Conservation (phyloP, 2,797 vertebrate genomes). For the Cetoscarus ocellatus region DNA sequence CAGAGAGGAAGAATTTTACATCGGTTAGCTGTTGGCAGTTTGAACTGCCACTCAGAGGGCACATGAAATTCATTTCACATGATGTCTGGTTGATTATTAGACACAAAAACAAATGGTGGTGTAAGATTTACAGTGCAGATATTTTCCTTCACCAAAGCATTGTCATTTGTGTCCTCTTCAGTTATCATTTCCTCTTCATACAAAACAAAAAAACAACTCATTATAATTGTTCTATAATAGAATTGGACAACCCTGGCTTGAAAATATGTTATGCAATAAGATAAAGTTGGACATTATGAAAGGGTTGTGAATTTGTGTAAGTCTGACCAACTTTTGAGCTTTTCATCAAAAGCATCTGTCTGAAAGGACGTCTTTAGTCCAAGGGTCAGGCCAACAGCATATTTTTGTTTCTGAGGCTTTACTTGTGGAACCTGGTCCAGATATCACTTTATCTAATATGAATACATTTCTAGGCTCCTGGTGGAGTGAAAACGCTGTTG, state of each 20-base stretch:
- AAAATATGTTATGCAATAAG: constrained; percentile 8
- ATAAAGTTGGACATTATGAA: not conserved
- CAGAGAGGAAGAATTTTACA: constrained; percentile 50
- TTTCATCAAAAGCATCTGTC: not conserved
- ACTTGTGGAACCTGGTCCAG: no score
- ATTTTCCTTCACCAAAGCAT: constrained; percentile 24
- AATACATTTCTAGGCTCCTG: no score
- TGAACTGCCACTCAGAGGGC: constrained; percentile 31
- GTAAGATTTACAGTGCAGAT: constrained; percentile 37
- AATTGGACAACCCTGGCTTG: constrained; percentile 18
- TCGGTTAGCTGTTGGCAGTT: constrained; percentile 58
- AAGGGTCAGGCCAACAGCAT: not conserved
- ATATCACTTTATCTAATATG: not conserved
- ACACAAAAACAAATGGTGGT: constrained; percentile 62
- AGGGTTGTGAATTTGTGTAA: constrained; percentile 15
- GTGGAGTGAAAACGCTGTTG: no score
- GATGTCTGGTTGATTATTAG: constrained; percentile 57
- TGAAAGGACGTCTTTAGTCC: not conserved
- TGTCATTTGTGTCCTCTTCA: constrained; percentile 29
- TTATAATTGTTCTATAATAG: constrained; percentile 12
- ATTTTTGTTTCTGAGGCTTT: no score
- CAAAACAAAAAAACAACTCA: not conserved
- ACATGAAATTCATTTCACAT: constrained; percentile 63
- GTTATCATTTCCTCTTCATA: constrained; percentile 1
- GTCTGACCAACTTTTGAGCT: not conserved